Conservation (phyloP, 1,140 invertebrate species). For the Periplaneta americana region DNA sequence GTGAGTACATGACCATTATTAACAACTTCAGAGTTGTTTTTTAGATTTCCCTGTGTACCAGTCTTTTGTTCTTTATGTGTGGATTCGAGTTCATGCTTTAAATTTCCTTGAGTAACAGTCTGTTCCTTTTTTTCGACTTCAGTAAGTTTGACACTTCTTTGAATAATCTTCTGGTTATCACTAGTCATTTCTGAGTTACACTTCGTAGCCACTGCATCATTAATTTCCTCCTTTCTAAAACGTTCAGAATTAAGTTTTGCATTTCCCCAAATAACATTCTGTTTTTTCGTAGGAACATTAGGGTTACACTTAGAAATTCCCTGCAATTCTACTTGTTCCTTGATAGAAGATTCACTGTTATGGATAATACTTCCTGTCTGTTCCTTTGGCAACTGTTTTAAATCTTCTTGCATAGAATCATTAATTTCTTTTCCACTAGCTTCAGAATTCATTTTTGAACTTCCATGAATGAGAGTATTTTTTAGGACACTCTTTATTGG, state of each 20-base stretch:
- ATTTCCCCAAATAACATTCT: background rate
- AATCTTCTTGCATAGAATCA: background rate
- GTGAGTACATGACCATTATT: background rate
- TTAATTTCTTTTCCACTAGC: background rate
- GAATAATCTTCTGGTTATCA: too few species aligned
- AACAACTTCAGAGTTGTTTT: background rate
- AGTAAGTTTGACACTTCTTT: background rate
- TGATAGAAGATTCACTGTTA: background rate
- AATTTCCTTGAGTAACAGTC: background rate
- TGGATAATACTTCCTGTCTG: background rate
- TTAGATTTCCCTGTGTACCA: background rate
- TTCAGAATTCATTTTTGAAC: background rate
- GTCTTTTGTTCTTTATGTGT: background rate
- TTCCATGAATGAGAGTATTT: background rate
- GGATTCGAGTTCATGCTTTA: background rate
- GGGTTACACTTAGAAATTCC: background rate
- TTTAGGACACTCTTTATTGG: background rate
- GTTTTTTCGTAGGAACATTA: background rate
- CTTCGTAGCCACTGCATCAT: too few species aligned
- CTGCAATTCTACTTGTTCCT: background rate
- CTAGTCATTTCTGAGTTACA: too few species aligned
- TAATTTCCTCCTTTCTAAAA: background rate
- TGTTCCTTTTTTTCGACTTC: background rate
- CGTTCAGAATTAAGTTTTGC: background rate
- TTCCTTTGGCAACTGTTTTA: background rate